phyloP scores from a whole-genome alignment of 2,888 invertebrate species.

The Tolmerus cingulatus region DNA sequence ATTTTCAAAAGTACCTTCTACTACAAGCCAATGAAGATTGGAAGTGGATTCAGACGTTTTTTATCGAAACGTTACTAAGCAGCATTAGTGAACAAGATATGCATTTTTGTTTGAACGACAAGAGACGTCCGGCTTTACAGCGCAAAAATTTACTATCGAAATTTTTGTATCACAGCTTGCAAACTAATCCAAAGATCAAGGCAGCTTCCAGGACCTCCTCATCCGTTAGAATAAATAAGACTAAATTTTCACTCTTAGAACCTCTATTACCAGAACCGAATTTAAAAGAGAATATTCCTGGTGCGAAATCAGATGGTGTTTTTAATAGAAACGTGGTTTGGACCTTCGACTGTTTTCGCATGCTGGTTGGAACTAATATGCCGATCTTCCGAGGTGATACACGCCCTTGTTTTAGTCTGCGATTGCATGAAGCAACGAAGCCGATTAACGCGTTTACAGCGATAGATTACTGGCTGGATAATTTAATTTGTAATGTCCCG shows the following conservation, averaged over 20 bases:
- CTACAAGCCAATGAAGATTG: slow-evolving; percentile 75
- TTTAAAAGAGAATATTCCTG: slow-evolving; percentile 72
- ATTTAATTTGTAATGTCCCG: slow-evolving; percentile 96
- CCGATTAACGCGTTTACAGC: slow-evolving; percentile 94
- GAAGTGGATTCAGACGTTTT: slow-evolving; percentile 90
- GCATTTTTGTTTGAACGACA: slow-evolving; percentile 69
- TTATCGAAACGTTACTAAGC: slow-evolving; percentile 80
- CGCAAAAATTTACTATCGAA: slow-evolving; percentile 83
- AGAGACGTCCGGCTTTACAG: slow-evolving; percentile 73
- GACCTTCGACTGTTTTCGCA: slow-evolving; percentile 95
- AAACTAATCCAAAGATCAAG: slow-evolving; percentile 55
- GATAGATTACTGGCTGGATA: slow-evolving; percentile 94
- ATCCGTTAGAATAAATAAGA: slow-evolving; percentile 44
- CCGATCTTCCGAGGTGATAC: slow-evolving; percentile 94
- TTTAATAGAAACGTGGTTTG: slow-evolving; percentile 88
- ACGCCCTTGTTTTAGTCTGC: slow-evolving; percentile 88
- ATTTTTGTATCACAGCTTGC: slow-evolving; percentile 85
- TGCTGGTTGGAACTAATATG: slow-evolving; percentile 94
- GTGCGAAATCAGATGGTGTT: slow-evolving; percentile 75
- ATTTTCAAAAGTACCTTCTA: slow-evolving; percentile 86
- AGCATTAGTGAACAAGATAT: slow-evolving; percentile 74
- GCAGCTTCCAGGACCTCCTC: slow-evolving; percentile 45
- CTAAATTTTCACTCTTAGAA: slow-evolving; percentile 61
- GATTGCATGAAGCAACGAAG: slow-evolving; percentile 84
- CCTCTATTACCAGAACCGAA: slow-evolving; percentile 81